A percentile compares a stretch with the other conserved stretches of the same genome.
Evolutionary conservation across 2,113 vertebrate species (phyloP).

Genomic region (Rafetus swinhoei): DNA sequence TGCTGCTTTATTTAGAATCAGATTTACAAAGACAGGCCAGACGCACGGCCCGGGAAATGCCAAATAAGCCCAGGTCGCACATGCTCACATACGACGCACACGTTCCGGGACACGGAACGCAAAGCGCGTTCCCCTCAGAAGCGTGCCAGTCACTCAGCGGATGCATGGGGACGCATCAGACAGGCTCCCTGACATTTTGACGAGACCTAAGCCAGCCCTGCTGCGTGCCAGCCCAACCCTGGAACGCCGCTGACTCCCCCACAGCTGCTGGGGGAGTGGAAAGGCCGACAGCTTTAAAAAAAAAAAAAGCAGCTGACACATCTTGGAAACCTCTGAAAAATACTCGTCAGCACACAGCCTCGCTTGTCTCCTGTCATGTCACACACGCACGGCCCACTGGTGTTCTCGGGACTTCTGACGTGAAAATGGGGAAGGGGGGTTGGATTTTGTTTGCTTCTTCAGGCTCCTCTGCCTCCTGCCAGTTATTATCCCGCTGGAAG

Average conservation of each 20-base stretch:
- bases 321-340: not conserved
- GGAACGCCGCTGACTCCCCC: fast-evolving
- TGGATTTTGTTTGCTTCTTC: not conserved
- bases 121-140: not conserved
- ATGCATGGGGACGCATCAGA: fast-evolving
- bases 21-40: not conserved
- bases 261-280: fast-evolving
- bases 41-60: fast-evolving
- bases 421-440: not conserved
- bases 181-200: fast-evolving
- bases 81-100: not conserved
- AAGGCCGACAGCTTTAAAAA: not conserved
- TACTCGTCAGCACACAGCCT: not conserved
- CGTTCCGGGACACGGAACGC: fast-evolving
- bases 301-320: not conserved
- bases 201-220: fast-evolving
- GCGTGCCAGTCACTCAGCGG: fast-evolving
- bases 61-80: fast-evolving
- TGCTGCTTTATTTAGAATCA: fast-evolving
- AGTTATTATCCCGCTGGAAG: not conserved
- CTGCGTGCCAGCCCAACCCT: fast-evolving
- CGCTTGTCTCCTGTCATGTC: too few species aligned
- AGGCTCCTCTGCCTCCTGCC: not conserved
- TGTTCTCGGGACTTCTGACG: not conserved
- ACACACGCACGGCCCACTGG: not conserved